A percentile compares a stretch with the other conserved stretches of the same genome.
phyloP scores from a whole-genome alignment of 2,888 invertebrate genomes.

The Sminthurides aquaticus region DNA sequence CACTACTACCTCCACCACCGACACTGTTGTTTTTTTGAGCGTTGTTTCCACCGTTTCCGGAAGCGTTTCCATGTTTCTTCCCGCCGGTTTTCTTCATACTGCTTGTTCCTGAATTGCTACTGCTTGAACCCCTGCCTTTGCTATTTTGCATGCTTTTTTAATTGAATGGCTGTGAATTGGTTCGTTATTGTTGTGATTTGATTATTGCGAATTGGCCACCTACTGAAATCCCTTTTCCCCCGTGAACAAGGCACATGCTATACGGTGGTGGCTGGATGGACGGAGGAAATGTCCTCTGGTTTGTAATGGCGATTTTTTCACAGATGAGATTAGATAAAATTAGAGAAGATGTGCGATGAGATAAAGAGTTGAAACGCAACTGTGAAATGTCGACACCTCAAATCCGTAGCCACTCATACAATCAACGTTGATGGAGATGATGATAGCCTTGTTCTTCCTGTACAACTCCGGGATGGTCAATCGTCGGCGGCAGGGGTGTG shows the following conservation, averaged over 20 bases:
- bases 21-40: conserved; percentile 3
- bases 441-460: no score
- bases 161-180: neutral
- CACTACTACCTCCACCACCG: conserved; percentile 1
- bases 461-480: no score
- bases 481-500: no score
- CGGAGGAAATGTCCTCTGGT: neutral
- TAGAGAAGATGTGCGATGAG: conserved; percentile 37
- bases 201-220: neutral
- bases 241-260: neutral
- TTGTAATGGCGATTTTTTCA: conserved; percentile 13
- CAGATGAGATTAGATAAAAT: conserved; percentile 29
- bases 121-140: neutral
- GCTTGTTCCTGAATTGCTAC: neutral
- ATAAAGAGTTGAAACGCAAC: conserved; percentile 40
- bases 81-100: conserved; percentile 7
- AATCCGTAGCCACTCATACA: neutral
- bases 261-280: neutral
- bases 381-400: conserved; percentile 31
- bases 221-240: no score
- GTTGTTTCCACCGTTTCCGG: no score
- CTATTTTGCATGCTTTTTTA: conserved; percentile 1
- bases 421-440: neutral
- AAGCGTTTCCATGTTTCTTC: conserved; percentile 7
- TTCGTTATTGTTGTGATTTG: neutral